These are phyloP conservation scores for Holothuria scabra DNA, from an alignment of 53 echinoderm and acorn worm genomes.

Conservation along the genomic window DNA sequence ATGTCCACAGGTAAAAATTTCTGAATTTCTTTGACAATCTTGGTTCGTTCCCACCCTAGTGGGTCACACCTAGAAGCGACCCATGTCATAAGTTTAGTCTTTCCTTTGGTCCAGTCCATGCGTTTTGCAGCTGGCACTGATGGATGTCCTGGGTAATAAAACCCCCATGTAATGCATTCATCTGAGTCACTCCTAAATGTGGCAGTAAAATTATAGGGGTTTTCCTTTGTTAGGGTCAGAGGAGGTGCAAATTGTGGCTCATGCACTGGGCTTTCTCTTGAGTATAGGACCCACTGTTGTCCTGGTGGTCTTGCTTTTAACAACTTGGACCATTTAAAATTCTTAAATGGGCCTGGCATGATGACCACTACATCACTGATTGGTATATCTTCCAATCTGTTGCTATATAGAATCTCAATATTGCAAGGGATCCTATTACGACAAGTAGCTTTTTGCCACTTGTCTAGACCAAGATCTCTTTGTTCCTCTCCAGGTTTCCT, in stretches of 20 bases:
- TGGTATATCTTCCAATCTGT: slow-evolving; percentile 49
- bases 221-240: slow-evolving; percentile 23
- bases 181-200: slow-evolving; percentile 62
- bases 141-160: slow-evolving; percentile 36
- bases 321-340: slow-evolving; percentile 55
- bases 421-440: slow-evolving; percentile 44
- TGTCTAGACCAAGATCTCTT: slow-evolving; percentile 2
- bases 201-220: slow-evolving; percentile 66
- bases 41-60: slow-evolving; percentile 67
- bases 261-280: slow-evolving; percentile 70
- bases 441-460: slow-evolving; percentile 37
- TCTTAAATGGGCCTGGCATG: slow-evolving; percentile 61
- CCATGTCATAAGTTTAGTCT: slow-evolving; percentile 62
- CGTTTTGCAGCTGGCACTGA: slow-evolving; percentile 31
- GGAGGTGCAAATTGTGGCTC: slow-evolving; percentile 72
- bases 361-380: slow-evolving; percentile 51
- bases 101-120: slow-evolving; percentile 36
- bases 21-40: slow-evolving; percentile 57
- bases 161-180: slow-evolving; percentile 60
- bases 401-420: slow-evolving; percentile 62
- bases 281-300: slow-evolving; percentile 67
- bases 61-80: slow-evolving; percentile 71
- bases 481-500: slow-evolving; percentile 30
- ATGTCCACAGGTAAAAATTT: slow-evolving; percentile 55
- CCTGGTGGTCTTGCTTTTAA: slow-evolving; percentile 57